Conservation (phyloP, 1,140 invertebrate genomes). For the Triops longicaudatus region DNA sequence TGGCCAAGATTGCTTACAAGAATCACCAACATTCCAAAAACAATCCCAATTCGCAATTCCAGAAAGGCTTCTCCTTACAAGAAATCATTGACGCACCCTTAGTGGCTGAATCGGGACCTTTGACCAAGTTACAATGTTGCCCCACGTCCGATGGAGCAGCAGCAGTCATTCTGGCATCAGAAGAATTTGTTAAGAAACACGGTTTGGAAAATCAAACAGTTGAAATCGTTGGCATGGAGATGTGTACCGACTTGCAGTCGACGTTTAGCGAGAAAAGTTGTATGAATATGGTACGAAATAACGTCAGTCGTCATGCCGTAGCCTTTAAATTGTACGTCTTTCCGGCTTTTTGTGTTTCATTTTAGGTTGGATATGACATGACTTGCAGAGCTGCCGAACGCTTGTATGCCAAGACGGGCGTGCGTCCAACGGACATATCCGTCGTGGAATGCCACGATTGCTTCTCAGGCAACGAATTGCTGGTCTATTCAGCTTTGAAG, state of each 20-base stretch:
- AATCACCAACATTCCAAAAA: conserved; percentile 95
- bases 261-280: conserved; percentile 76
- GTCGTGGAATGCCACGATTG: conserved; percentile 99
- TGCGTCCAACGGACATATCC: conserved; percentile 71
- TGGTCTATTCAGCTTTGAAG: conserved; percentile 95
- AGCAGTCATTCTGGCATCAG: conserved; percentile 80
- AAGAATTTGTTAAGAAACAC: conserved; percentile 77
- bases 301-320: neutral
- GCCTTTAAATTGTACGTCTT: neutral
- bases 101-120: conserved; percentile 62
- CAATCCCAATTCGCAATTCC: conserved; percentile 92
- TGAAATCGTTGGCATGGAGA: conserved; percentile 92
- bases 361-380: conserved; percentile 89
- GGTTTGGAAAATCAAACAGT: conserved; percentile 76
- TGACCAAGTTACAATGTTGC: conserved; percentile 94
- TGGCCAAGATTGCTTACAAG: conserved; percentile 96
- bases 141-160: conserved; percentile 94
- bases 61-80: conserved; percentile 77
- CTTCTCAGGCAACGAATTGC: conserved; percentile 94
- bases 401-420: conserved; percentile 67
- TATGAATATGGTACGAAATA: conserved; percentile 67
- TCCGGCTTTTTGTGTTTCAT: conserved; percentile 28
- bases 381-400: conserved; percentile 71
- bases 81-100: conserved; percentile 76
- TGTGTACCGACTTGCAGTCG: conserved; percentile 80